A percentile compares a stretch with the other conserved stretches of the same genome.
phyloP scores from a whole-genome alignment of 2,888 invertebrate genomes.

The Phortica okadai region DNA sequence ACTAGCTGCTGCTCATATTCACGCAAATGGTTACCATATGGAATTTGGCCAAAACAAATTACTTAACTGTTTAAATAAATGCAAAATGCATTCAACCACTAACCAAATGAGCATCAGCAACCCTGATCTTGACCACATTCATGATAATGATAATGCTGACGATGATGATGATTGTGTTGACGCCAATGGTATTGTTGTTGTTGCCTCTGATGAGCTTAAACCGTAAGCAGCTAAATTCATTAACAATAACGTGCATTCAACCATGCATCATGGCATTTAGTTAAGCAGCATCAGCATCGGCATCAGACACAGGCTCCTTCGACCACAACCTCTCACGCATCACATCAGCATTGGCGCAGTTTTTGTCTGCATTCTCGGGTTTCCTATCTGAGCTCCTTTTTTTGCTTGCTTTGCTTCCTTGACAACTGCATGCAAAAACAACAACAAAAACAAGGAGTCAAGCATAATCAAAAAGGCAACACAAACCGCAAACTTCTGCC shows the following conservation, averaged over 20 bases:
- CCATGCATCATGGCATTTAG: constrained; percentile 14
- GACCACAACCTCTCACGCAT: too few species aligned
- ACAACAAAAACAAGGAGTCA: background rate
- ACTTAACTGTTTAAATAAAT: background rate
- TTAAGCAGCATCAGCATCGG: background rate
- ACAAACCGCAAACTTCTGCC: background rate
- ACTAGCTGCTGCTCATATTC: too few species aligned
- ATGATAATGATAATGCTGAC: background rate
- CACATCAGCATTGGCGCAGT: too few species aligned
- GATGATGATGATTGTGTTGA: constrained; percentile 2
- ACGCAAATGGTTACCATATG: too few species aligned
- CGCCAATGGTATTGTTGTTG: background rate
- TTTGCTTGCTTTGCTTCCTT: background rate
- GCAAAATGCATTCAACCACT: constrained; percentile 13
- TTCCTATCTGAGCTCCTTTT: background rate
- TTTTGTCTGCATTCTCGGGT: too few species aligned
- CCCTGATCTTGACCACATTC: background rate
- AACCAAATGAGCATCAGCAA: background rate
- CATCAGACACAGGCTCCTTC: background rate
- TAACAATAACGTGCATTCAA: constrained; percentile 29
- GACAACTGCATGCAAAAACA: background rate
- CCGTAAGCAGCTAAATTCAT: constrained; percentile 21
- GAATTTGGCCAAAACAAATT: too few species aligned
- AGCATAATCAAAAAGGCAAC: background rate
- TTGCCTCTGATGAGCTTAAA: background rate